Percentiles rank a stretch among this genome's conserved stretches.
phyloP scores from a whole-genome alignment of 2,888 invertebrate species.

The Spisula solida region DNA sequence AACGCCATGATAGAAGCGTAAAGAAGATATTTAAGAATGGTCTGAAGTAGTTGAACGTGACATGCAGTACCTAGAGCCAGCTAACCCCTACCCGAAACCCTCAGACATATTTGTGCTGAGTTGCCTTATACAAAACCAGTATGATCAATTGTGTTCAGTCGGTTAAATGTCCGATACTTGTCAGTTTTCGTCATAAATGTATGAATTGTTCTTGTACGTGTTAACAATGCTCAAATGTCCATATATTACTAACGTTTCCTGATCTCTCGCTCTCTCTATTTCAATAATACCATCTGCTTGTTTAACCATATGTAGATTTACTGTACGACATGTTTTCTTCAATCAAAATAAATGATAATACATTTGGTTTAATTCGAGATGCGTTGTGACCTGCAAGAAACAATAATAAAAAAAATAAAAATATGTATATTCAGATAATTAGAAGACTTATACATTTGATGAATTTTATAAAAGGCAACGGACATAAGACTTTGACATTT shows the following conservation, averaged over 20 bases:
- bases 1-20: background rate
- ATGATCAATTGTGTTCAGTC: conserved; percentile 33
- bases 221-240: conserved; percentile 19
- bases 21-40: background rate
- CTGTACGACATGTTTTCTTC: background rate
- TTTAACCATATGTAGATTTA: background rate
- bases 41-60: conserved; percentile 25
- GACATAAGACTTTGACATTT: too few relatives aligned
- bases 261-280: background rate
- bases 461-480: too few relatives aligned
- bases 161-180: conserved; percentile 39
- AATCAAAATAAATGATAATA: background rate
- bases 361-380: background rate
- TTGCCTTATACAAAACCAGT: conserved; percentile 32
- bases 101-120: conserved; percentile 31
- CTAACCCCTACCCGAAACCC: conserved; percentile 45
- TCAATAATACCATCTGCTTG: conserved; percentile 1
- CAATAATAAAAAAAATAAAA: background rate
- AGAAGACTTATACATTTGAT: too few relatives aligned
- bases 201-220: background rate
- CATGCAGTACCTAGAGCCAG: conserved; percentile 35
- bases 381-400: background rate
- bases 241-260: background rate
- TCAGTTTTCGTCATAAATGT: conserved; percentile 23
- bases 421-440: background rate